phyloP scores from a whole-genome alignment of 2,888 invertebrate species.

The Troglohyphantes excavatus region DNA sequence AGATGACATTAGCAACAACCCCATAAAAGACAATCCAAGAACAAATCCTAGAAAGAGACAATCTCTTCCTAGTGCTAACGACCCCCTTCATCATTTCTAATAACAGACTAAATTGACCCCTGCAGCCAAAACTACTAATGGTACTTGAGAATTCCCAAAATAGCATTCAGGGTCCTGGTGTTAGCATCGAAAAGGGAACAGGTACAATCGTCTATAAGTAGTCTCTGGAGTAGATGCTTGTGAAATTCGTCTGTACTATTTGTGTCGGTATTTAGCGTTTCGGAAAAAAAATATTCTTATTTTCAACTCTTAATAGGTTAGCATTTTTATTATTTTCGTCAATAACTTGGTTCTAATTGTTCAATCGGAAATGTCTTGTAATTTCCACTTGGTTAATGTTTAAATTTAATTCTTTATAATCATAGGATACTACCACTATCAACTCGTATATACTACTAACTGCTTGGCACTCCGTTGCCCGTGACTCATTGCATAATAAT shows the following conservation, averaged over 20 bases:
- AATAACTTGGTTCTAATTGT: no score
- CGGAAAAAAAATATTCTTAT: no score
- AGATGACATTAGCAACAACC: constrained; percentile 40
- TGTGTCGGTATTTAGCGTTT: neutral
- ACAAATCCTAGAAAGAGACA: constrained; percentile 34
- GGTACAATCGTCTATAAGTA: constrained; percentile 33
- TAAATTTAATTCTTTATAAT: no score
- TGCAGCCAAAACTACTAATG: constrained; percentile 33
- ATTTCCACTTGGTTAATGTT: no score
- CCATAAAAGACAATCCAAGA: constrained; percentile 31
- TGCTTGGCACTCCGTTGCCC: no score
- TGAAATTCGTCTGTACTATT: neutral
- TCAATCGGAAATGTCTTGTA: no score
- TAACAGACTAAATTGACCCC: constrained; percentile 57
- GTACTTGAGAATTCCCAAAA: constrained; percentile 54
- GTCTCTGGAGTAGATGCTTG: neutral
- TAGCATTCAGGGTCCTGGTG: constrained; percentile 18
- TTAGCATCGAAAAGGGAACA: constrained; percentile 13
- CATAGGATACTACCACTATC: no score
- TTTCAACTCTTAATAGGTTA: no score
- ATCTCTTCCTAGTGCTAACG: constrained; percentile 45
- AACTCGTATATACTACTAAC: no score
- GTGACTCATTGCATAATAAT: no score
- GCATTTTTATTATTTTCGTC: no score
- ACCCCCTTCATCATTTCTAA: constrained; percentile 54